Conservation (phyloP, 2,797 vertebrate species). For the Microhierax caerulescens region DNA sequence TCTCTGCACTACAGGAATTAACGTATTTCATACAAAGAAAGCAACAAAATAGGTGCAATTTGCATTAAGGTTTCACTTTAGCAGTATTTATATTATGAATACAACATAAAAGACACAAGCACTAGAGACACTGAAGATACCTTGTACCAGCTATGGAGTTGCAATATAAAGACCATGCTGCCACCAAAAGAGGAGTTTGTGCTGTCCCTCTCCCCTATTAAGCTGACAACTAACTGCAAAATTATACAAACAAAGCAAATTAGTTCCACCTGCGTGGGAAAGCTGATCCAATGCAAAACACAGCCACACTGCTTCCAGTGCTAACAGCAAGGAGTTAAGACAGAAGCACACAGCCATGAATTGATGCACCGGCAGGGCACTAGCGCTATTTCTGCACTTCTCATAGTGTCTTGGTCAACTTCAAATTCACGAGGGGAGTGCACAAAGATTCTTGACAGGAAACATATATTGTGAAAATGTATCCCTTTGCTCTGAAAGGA, state of each 20-base stretch:
- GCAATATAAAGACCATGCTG: not conserved
- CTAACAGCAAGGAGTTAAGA: not conserved
- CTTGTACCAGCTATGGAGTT: too few relatives aligned
- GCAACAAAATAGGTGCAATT: accelerated
- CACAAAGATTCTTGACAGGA: not conserved
- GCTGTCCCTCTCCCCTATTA: not conserved
- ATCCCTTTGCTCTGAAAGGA: not conserved
- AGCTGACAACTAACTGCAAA: not conserved
- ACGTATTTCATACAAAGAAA: not conserved
- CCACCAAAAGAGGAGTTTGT: accelerated
- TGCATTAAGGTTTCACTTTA: not conserved
- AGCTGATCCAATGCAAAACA: not conserved
- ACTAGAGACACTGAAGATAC: not conserved
- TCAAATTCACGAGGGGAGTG: not conserved
- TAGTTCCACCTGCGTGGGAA: not conserved
- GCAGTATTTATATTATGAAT: not conserved
- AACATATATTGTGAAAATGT: not conserved
- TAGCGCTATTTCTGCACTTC: not conserved
- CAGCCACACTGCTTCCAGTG: not conserved
- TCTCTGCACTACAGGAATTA: not conserved
- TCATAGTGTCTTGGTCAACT: not conserved
- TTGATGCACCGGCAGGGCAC: not conserved
- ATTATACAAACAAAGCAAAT: not conserved
- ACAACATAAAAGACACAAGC: not conserved
- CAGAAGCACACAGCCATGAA: accelerated